A percentile compares a stretch with the other conserved stretches of the same genome.
Conservation (phyloP, 2,113 vertebrate species). For the Cephalopterus ornatus region DNA sequence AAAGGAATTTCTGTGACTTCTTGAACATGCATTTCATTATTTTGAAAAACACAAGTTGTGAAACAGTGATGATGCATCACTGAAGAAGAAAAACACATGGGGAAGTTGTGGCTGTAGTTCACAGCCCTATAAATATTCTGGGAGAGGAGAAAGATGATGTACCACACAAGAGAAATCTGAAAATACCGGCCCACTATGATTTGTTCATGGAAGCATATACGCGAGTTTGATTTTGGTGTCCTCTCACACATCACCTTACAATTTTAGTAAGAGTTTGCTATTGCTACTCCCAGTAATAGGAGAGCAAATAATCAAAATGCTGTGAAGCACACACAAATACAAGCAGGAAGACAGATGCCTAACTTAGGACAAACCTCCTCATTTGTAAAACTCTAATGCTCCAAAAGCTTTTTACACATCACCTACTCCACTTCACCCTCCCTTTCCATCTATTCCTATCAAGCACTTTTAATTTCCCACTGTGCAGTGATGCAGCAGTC, state of each 20-base stretch:
- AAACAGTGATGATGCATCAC: background rate
- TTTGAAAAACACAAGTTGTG: background rate
- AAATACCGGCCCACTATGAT: background rate
- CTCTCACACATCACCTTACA: background rate
- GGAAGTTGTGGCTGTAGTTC: background rate
- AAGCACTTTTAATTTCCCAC: constrained; percentile 17
- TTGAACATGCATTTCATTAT: background rate
- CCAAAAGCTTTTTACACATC: constrained; percentile 13
- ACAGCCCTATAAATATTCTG: background rate
- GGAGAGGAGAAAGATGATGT: background rate
- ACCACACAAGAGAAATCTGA: background rate
- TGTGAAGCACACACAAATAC: background rate
- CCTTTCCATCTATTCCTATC: background rate
- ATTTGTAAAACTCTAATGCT: background rate
- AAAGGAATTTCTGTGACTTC: background rate
- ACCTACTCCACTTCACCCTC: background rate
- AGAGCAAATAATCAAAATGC: background rate
- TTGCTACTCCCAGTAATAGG: background rate
- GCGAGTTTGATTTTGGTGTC: background rate
- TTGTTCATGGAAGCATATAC: background rate
- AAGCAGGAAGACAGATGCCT: background rate
- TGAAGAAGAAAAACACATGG: background rate
- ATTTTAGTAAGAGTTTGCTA: background rate
- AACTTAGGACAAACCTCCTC: background rate
- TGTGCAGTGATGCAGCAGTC: background rate